phyloP scores from a whole-genome alignment of 2,797 vertebrate species.

The Takifugu ocellatus region DNA sequence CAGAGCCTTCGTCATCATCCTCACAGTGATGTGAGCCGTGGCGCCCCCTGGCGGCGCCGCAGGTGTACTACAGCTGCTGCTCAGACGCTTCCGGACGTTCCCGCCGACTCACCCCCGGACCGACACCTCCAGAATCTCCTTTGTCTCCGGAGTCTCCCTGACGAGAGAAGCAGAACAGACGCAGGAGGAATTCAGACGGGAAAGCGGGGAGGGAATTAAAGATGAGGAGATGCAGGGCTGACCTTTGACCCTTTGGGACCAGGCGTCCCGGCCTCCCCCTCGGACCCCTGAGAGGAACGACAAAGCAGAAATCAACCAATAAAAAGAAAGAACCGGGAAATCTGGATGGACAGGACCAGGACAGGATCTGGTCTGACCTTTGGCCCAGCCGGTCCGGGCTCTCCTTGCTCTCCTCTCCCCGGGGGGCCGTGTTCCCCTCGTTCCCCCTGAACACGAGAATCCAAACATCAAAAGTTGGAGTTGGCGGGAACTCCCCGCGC shows the following conservation, averaged over 20 bases:
- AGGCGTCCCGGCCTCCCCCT: slow-evolving; percentile 88
- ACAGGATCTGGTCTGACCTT: slow-evolving; percentile 81
- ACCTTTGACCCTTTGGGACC: slow-evolving; percentile 96
- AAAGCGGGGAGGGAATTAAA: neutral
- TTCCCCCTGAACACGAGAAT: slow-evolving; percentile 79
- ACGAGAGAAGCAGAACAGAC: slow-evolving; percentile 15
- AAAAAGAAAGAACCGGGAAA: neutral
- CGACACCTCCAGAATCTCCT: slow-evolving; percentile 83
- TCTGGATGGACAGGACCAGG: neutral
- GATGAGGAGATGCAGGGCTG: slow-evolving; percentile 54
- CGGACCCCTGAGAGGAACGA: slow-evolving; percentile 79
- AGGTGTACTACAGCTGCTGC: neutral
- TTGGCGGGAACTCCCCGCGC: too few relatives aligned
- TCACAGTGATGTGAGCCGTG: neutral
- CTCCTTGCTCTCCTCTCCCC: slow-evolving; percentile 90
- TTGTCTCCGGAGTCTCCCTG: slow-evolving; percentile 91
- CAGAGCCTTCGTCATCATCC: neutral
- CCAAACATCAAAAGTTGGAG: too few relatives aligned
- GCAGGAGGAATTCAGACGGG: neutral
- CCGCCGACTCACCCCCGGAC: slow-evolving; percentile 81
- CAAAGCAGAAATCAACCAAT: neutral
- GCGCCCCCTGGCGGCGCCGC: slow-evolving; percentile 42
- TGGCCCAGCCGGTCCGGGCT: slow-evolving; percentile 81
- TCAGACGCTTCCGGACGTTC: too few relatives aligned
- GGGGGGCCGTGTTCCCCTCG: slow-evolving; percentile 86